These are phyloP conservation scores for Drosophila serrata DNA, from an alignment of 1,140 invertebrate genomes.

Conservation along the genomic window DNA sequence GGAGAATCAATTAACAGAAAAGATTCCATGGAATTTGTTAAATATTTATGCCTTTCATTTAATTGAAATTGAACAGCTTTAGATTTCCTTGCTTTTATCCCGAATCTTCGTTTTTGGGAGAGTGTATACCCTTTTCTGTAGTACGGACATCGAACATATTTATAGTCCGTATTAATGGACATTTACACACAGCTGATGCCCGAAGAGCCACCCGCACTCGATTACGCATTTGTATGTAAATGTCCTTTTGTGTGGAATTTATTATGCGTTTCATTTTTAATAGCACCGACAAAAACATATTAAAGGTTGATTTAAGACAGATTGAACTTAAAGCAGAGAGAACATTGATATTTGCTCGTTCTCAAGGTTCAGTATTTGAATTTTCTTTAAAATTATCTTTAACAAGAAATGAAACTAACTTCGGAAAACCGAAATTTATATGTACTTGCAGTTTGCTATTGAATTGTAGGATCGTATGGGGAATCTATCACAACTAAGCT, in stretches of 20 bases:
- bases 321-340: background rate
- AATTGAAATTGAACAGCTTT: background rate
- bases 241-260: constrained; percentile 23
- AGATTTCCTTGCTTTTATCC: too few species aligned
- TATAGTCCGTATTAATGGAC: constrained; percentile 10
- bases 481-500: too few species aligned
- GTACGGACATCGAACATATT: constrained; percentile 11
- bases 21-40: background rate
- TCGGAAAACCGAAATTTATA: too few species aligned
- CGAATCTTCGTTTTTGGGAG: background rate
- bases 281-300: constrained; percentile 13
- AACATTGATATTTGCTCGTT: background rate
- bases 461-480: too few species aligned
- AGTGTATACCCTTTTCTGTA: constrained; percentile 6
- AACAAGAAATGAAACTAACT: background rate
- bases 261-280: constrained; percentile 39
- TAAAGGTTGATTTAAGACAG: constrained; percentile 6
- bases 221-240: constrained; percentile 22
- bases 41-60: background rate
- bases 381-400: background rate
- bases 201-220: constrained; percentile 4
- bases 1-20: too few species aligned
- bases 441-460: too few species aligned
- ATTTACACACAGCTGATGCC: constrained; percentile 13
- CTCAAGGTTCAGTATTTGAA: background rate